Evolutionary conservation across 2,113 vertebrate genomes (phyloP), one percentile per base, ranked within the genome.

Genomic region (Alexandromys fortis): DNA sequence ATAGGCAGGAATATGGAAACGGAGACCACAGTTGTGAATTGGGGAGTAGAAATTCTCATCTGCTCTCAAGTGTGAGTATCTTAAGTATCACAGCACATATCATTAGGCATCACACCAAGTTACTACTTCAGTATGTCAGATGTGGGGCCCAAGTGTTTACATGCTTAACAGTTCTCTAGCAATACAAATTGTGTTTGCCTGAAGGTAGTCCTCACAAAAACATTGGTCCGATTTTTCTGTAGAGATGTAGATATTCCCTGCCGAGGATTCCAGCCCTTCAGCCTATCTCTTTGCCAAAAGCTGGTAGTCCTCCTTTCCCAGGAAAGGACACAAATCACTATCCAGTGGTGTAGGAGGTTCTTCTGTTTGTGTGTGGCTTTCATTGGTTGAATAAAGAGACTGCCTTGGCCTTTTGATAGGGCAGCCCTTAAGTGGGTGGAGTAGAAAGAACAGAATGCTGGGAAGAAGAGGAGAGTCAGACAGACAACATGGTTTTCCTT

Each of bases 251-350:
- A 88, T 7, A 11, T 45, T 42, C 4, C 52, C 42, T 22, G 7
- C 22, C 26, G 4, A 8, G 26, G 70, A 0, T 24, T 9, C 30
- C 3, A 61, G 8, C 8, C 30, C 28, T 14, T 1, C 0, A 4
- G 3, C 21, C 67, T 55, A 3, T 78, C 30, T 52, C 6, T 17
- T 22, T 1, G 7, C 38, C 26, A 11, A 14, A 76, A 81, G 22
- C 8, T n/a, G 21, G n/a, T n/a, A 22, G 9, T 33, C 12, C 38
- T 28, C 14, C 26, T 30, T 85, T 35, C 28, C 28, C 26, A 87
- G 14, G 7, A 49, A 88, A 47, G 42, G 1, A 72, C 16, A 26
- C 8, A 94, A 58, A 87, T 52, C n/a, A 55, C 33, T 45, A 33
- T 38, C 13, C 26, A 78, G 52, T 55, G 52, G 14, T 55, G 14